A percentile compares a stretch with the other conserved stretches of the same genome.
These are phyloP conservation scores for Prenolepis imparis DNA, from an alignment of 2,888 invertebrate species.

Conservation along the genomic window DNA sequence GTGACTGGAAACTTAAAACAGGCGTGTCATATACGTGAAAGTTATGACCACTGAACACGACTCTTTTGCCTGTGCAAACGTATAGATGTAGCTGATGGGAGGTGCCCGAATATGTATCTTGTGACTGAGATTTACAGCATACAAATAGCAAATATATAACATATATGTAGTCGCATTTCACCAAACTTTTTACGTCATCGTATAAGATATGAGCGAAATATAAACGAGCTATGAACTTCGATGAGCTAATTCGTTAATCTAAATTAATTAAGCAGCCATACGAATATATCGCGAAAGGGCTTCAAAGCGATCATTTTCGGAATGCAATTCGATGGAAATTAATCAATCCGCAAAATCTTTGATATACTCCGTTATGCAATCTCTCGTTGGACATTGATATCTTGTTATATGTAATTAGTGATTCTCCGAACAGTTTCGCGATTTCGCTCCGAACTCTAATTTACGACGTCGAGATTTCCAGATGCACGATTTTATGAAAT, in stretches of 20 bases:
- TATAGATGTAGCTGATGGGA: background rate
- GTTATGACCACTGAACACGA: conserved; percentile 21
- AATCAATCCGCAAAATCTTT: background rate
- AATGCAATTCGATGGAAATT: conserved; percentile 14
- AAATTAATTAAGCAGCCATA: conserved; percentile 28
- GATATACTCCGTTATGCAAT: background rate
- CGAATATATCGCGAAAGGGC: background rate
- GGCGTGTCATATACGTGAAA: background rate
- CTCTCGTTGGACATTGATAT: background rate
- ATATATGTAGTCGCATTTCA: background rate
- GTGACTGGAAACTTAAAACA: conserved; percentile 42
- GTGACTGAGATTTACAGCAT: conserved; percentile 1
- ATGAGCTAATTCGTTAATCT: conserved; percentile 15
- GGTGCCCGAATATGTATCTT: background rate
- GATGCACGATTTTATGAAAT: background rate
- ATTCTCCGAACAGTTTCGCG: background rate
- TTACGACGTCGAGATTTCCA: background rate
- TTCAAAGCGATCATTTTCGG: background rate
- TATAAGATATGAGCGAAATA: background rate
- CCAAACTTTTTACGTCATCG: conserved; percentile 1
- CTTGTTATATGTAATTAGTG: background rate
- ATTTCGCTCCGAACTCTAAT: background rate
- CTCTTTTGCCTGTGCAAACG: conserved; percentile 4
- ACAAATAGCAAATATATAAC: conserved; percentile 16
- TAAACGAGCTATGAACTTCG: background rate